Evolutionary conservation across 2,113 vertebrate genomes (phyloP).

Genomic region (Gobiocypris rarus): DNA sequence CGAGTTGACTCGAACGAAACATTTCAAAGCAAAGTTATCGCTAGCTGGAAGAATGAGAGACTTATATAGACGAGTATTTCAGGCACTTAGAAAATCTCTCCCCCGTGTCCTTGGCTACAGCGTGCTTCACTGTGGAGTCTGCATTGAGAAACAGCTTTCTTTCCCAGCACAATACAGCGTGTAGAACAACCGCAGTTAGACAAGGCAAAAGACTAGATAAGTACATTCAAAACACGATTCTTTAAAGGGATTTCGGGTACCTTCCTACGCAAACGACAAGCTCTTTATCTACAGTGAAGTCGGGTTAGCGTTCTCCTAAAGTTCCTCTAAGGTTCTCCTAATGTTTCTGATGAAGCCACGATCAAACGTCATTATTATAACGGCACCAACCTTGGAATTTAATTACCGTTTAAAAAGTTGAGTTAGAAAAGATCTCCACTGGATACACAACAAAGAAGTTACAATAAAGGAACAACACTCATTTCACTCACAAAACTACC

Average conservation of each 20-base stretch:
- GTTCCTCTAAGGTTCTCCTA: conserved; percentile 8
- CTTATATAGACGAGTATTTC: conserved; percentile 64
- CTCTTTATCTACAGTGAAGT: conserved; percentile 66
- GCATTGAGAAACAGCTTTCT: conserved; percentile 59
- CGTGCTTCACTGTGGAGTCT: conserved; percentile 71
- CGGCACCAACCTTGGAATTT: background rate
- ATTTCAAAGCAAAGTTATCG: conserved; percentile 8
- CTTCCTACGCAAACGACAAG: conserved; percentile 66
- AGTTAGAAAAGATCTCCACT: background rate
- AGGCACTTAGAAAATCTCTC: conserved; percentile 79
- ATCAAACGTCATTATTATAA: conserved; percentile 27
- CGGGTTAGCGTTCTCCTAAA: conserved; percentile 31
- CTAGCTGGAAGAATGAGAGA: conserved; percentile 38
- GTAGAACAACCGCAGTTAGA: conserved; percentile 58
- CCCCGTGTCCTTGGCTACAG: conserved; percentile 77
- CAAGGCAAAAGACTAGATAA: conserved; percentile 62
- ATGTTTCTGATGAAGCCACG: background rate
- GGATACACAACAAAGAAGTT: conserved; percentile 8
- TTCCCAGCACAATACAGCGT: conserved; percentile 55
- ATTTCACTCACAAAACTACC: conserved; percentile 6
- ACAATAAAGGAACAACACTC: conserved; percentile 18
- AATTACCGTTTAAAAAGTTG: conserved; percentile 5
- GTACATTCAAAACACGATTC: conserved; percentile 69
- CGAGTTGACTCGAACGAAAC: conserved; percentile 6
- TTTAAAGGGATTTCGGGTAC: conserved; percentile 74